Evolutionary conservation across 92 coral and sea anemone species (phyloP), one percentile per base, ranked within the genome.

Genomic region (Paragorgia papillata): DNA sequence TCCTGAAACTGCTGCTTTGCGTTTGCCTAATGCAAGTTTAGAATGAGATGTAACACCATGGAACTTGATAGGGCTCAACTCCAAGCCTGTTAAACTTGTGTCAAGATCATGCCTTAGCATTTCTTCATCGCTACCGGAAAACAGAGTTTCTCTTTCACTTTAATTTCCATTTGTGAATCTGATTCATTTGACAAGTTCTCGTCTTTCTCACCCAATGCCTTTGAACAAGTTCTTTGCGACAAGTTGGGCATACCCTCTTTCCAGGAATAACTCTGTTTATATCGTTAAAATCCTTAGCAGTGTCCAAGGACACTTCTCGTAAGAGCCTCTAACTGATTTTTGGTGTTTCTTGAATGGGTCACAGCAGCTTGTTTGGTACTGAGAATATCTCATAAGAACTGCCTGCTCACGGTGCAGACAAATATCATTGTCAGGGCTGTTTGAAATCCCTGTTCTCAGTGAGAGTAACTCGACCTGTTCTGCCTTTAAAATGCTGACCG

Each of bases 181-280:
- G 53, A 51, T 31, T 79, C 83, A 30, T 65, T 46, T 15, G 74
- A 10, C 21, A 24, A 21, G 1, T 62, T 74, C 48, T 77, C 44
- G 26, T 15, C 39, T 19, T 18, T 62, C 73, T 63, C 74, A 32
- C 46, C 17, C 26, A 40, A 75, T 3, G 18, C 35, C 25, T 17
- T 24, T 1, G 32, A 27, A 30, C 40, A 44, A 55, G 62, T 61
- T 46, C 85, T 71, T 60, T 48, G 7, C 80, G 80, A 81, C 85
- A 81, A 53, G 85, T 25, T 13, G 80, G 46, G 80, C 85, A 73
- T 51, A 31, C 39, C 62, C 50, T 81, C 75, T 81, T 63, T 71
- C 85, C 80, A 49, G 85, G 85, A 61, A 80, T 80, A 43, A 80
- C 76, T 49, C 29, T 80, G 37, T 80, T 80, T 66, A 80, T 67